These are phyloP conservation scores for Phallusia fumigata DNA, from an alignment of 23 tunicate species.

Conservation along the genomic window DNA sequence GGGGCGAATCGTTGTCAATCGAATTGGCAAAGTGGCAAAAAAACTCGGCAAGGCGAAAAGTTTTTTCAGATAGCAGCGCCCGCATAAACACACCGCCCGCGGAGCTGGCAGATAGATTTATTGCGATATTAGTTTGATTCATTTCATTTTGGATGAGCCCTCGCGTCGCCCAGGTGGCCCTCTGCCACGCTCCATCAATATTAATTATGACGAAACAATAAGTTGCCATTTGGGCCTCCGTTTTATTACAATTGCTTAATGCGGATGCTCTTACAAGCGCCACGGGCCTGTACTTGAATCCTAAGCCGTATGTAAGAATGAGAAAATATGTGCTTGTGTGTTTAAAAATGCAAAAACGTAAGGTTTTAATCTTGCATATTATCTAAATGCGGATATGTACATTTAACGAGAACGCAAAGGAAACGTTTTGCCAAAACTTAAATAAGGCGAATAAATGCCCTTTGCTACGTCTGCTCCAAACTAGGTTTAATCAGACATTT, in stretches of 20 bases:
- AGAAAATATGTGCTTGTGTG: background rate
- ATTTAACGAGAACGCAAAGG: no score
- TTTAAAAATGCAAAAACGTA: background rate
- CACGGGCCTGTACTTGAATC: background rate
- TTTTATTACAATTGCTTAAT: background rate
- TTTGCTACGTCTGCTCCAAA: no score
- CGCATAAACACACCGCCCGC: background rate
- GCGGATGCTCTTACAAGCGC: background rate
- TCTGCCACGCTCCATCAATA: conserved; percentile 12
- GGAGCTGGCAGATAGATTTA: background rate
- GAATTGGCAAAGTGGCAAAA: background rate
- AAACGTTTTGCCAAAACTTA: no score
- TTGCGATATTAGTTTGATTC: conserved; percentile 5
- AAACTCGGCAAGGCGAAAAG: conserved; percentile 4
- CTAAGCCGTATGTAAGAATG: background rate
- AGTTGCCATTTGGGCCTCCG: background rate
- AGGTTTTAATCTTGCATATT: background rate
- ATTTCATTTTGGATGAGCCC: background rate
- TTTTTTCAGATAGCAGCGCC: background rate
- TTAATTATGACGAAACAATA: conserved; percentile 11
- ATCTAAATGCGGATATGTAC: background rate
- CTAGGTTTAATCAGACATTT: no score
- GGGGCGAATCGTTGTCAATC: conserved; percentile 6
- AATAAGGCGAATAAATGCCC: no score
- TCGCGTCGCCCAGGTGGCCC: conserved; percentile 2